phyloP scores from a whole-genome alignment of 2,888 invertebrate species.

The Peribatodes rhomboidaria region DNA sequence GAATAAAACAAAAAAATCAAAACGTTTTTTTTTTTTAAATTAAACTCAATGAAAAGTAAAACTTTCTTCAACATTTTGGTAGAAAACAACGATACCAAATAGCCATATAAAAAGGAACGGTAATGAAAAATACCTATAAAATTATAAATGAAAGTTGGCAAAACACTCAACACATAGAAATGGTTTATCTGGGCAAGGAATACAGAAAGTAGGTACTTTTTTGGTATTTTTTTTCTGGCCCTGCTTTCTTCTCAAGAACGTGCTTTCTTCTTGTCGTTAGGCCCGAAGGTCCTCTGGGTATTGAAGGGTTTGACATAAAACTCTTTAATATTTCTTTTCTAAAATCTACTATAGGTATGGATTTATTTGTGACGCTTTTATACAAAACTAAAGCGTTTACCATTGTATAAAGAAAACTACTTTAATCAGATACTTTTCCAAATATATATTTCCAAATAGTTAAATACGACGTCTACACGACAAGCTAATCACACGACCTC shows the following conservation, averaged over 20 bases:
- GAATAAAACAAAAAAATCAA: constrained; percentile 5
- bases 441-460: no score
- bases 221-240: constrained; percentile 52
- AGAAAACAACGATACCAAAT: background rate
- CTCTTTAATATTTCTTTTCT: constrained; percentile 20
- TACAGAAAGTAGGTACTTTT: constrained; percentile 50
- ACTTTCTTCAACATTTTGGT: background rate
- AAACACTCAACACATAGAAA: constrained; percentile 15
- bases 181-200: constrained; percentile 28
- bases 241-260: constrained; percentile 18
- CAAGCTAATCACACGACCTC: no score
- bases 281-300: constrained; percentile 12
- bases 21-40: background rate
- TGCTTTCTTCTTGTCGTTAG: constrained; percentile 16
- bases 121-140: constrained; percentile 15
- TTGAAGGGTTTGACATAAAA: constrained; percentile 11
- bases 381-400: constrained; percentile 29
- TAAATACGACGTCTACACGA: no score
- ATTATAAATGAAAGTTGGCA: constrained; percentile 21
- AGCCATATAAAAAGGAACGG: constrained; percentile 1
- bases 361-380: constrained; percentile 17
- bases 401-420: no score
- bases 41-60: background rate
- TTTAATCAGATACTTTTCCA: no score
- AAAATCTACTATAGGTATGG: constrained; percentile 11